Evolutionary conservation across 2,797 vertebrate genomes (phyloP).

Genomic region (Gambelia wislizenii): DNA sequence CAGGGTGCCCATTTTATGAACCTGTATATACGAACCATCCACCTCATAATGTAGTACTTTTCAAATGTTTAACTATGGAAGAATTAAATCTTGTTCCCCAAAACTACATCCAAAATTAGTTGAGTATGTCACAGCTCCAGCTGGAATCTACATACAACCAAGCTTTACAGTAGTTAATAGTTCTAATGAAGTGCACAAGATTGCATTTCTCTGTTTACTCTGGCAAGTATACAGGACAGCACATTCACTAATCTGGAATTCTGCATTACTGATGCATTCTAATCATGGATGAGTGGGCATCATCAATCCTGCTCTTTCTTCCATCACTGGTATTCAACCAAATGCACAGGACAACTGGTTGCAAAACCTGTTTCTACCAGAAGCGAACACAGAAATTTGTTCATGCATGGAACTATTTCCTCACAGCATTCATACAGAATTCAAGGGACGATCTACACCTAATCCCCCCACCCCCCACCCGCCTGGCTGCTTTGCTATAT

Average conservation of each 20-base stretch:
- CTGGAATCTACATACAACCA: not conserved
- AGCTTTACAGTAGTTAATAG: not conserved
- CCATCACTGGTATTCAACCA: not conserved
- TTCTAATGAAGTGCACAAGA: too few relatives aligned
- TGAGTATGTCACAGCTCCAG: not conserved
- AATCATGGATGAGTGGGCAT: not conserved
- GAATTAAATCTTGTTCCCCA: not conserved
- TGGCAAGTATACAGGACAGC: too few relatives aligned
- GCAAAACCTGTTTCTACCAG: not conserved
- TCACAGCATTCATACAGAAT: not conserved
- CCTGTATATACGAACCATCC: not conserved
- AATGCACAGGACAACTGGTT: not conserved
- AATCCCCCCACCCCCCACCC: not conserved
- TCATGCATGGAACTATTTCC: too few relatives aligned
- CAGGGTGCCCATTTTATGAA: not conserved
- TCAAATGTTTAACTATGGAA: not conserved
- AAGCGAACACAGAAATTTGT: too few relatives aligned
- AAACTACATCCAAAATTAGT: not conserved
- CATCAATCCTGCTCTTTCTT: not conserved
- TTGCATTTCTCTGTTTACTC: too few relatives aligned
- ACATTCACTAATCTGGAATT: not conserved
- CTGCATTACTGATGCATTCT: not conserved
- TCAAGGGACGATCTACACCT: not conserved
- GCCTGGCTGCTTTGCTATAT: not conserved
- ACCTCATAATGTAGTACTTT: not conserved